Evolutionary conservation across 2,113 vertebrate genomes (phyloP), one percentile per base, ranked within the genome.

Genomic region (Progne subis): DNA sequence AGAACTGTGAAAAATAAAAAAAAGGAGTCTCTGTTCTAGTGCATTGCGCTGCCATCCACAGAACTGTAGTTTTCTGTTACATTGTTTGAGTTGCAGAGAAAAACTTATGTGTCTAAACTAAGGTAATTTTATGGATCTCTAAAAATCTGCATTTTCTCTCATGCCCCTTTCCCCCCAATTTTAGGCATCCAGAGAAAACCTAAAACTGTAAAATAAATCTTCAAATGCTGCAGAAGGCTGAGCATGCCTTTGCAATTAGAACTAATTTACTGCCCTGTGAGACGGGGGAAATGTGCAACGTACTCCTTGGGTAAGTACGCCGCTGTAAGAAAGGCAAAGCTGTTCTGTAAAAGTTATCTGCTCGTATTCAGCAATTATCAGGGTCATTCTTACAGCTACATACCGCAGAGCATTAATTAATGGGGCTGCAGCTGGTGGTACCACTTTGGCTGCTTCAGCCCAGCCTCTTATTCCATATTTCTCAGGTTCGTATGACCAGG

Each of bases 401-500:
- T 98, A 98, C 98, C 96, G 32, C 95, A 96, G 97, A 96, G 92
- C 61, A 70, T 97, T 98, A 99, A 99, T 99, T 98, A 98, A 99
- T 98, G 97, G 97, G 94, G 96, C 97, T 98, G 98, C 98, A 98
- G 98, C 98, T 99, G 98, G 98, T 97, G 97, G 99, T 99, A 99
- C 98, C 99, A 98, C 97, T 98, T 98, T 97, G 98, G 97, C 97
- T 86, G 96, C 96, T 97, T 90, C 76, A 96, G 88, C 96, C 93
- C 90, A 96, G 95, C 95, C 97, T 97, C 96, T 97, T 88, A 95
- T 92, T 98, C 97, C 96, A 97, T 98, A 97, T 98, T 98, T 98
- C 97, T 98, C 97, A 90, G 91, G 72, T 98, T 97, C 4, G 59
- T 98, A 98, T 98, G 97, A 97, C 96, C 97, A 97, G 95, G 97